A percentile compares a stretch with the other conserved stretches of the same genome.
Conservation (phyloP, 2,888 invertebrate species). For the Plagiodera versicolora region DNA sequence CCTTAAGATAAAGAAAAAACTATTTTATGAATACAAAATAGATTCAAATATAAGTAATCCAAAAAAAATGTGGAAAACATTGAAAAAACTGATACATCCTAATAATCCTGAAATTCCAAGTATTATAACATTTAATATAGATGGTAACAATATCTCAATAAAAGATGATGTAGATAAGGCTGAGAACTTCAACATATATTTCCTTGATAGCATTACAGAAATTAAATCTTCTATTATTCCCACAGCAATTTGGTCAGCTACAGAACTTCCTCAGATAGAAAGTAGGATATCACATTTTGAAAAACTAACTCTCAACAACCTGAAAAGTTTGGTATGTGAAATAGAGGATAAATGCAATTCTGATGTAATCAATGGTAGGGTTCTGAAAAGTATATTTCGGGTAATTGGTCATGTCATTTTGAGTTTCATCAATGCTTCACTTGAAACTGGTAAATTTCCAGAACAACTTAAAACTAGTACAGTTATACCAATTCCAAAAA, state of each 20-base stretch:
- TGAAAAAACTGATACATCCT: slow-evolving; percentile 4
- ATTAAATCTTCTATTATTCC: not conserved
- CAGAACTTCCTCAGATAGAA: slow-evolving; percentile 4
- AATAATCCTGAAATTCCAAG: slow-evolving; percentile 2
- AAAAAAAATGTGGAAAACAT: slow-evolving; percentile 6
- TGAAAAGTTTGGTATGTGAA: no score
- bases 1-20: not conserved
- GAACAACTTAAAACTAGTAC: not conserved
- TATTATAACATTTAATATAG: not conserved
- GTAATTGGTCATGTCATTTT: slow-evolving; percentile 4
- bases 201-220: slow-evolving; percentile 1
- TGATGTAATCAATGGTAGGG: not conserved
- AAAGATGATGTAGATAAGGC: not conserved
- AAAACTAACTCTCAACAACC: not conserved
- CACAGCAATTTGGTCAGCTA: slow-evolving; percentile 2
- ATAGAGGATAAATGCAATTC: no score
- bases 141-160: not conserved
- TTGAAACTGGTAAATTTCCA: slow-evolving; percentile 2
- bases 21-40: not conserved
- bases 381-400: not conserved
- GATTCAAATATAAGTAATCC: slow-evolving; percentile 2
- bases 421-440: slow-evolving; percentile 7
- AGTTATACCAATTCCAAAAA: not conserved
- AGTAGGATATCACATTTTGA: not conserved
- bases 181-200: slow-evolving; percentile 3